Evolutionary conservation across 64 coral and sea anemone genomes (phyloP), one percentile per base, ranked within the genome.

Genomic region (Porites australiensis): DNA sequence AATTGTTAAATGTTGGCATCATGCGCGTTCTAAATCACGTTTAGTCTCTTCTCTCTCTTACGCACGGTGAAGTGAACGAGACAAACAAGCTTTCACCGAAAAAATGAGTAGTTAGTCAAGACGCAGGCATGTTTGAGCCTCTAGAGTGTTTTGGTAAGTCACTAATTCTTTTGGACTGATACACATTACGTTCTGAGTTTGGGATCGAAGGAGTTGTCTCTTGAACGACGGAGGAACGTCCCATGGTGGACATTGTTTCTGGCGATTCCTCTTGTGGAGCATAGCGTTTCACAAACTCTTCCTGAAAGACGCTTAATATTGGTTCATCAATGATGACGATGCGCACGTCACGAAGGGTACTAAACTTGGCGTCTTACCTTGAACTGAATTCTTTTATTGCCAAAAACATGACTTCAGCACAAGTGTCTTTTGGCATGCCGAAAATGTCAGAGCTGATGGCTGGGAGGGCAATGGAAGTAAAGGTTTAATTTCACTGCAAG

Each of bases 321-420:
- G 79, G 80, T 37, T 14, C 1, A 13, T 96, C 88, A 20, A 87
- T 96, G 64, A 87, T 96, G 2, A 96, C 82, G 65, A 96, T 90
- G 2, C 82, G 69, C 60, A 96, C 68, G 14, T 96, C 95, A 12
- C 82, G 67, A 20, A 96, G 82, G 2, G 0, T 72, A 11, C 19
- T 90, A 13, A 59, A 15, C 49, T 14, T 46, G 27, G 93, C 62
- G 77, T 82, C 88, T 0, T 84, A 50, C 22, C 79, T 92, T 49
- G 20, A 27, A 63, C 88, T 90, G 22, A 86, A 95, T 8, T 70
- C 67, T 13, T 86, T 66, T 0, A 88, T 87, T 8, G 91, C 95
- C 49, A 57, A 11, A 82, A 96, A 96, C 79, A 96, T 86, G 50
- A 88, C 75, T 58, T 72, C 88, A 73, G 95, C 91, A 54, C 95